Conservation (phyloP, 53 echinoderm and acorn worm genomes). For the Zoroaster sp. region DNA sequence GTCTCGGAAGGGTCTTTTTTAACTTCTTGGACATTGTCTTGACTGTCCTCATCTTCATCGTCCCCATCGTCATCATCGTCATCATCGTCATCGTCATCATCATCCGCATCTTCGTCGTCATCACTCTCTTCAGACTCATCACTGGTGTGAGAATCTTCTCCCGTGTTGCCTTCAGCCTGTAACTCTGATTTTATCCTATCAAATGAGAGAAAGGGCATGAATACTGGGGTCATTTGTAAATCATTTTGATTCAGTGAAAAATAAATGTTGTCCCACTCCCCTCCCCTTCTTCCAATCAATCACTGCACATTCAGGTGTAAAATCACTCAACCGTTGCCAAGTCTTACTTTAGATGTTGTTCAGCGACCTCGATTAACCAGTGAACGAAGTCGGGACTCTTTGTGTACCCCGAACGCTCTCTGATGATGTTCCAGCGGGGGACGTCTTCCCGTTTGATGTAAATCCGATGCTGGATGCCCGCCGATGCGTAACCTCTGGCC, state of each 20-base stretch:
- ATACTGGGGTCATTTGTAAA: neutral
- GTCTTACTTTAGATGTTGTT: slow-evolving; percentile 46
- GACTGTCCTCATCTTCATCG: neutral
- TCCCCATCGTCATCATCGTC: slow-evolving; percentile 9
- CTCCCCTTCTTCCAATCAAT: neutral
- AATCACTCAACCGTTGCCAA: too few relatives aligned
- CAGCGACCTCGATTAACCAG: slow-evolving; percentile 64
- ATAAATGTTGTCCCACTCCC: too few relatives aligned
- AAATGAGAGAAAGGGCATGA: too few relatives aligned
- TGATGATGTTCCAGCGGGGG: slow-evolving; percentile 56
- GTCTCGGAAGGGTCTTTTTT: neutral
- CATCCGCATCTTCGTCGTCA: slow-evolving; percentile 26
- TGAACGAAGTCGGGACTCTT: slow-evolving; percentile 59
- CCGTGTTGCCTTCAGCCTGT: neutral
- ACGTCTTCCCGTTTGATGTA: slow-evolving; percentile 63
- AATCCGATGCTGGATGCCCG: slow-evolving; percentile 51
- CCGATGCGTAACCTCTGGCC: slow-evolving; percentile 30
- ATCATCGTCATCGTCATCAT: neutral
- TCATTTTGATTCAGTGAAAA: too few relatives aligned
- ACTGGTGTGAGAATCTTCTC: slow-evolving; percentile 40
- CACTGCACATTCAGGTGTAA: neutral
- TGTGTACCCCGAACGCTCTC: slow-evolving; percentile 42
- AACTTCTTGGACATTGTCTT: neutral
- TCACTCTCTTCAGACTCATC: slow-evolving; percentile 55
- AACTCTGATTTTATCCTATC: slow-evolving; percentile 29